Evolutionary conservation across 2,888 invertebrate species (phyloP), one percentile per base, ranked within the genome.

Genomic region (Muschampia plurimacula): DNA sequence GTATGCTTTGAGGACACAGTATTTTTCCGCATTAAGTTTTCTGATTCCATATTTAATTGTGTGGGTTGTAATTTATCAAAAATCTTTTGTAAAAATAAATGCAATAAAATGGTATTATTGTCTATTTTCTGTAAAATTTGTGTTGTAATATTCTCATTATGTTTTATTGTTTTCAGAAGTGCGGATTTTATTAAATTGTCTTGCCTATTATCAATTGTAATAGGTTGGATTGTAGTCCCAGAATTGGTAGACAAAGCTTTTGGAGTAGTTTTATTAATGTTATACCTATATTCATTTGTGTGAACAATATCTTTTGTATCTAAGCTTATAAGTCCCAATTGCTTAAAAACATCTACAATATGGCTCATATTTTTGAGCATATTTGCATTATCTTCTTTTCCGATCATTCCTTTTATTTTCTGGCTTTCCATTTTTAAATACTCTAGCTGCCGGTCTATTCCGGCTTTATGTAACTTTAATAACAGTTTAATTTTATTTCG

Each of bases 121-220:
- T 91, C 88, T 0, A 93, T 88, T 76, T 89, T 90, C n/a, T 81
- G 83, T 22, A 93, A 74, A 15, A 93, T 89, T 75, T 86, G 84
- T 22, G 84, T 84, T 0, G 91, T 91, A 9, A 89, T 66, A 28
- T 86, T 86, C 2, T 88, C 88, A n/a, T 89, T 89, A 68, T 81
- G 80, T 69, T 87, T 82, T 10, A 90, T 86, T 0, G 83, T 82
- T 0, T 77, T 78, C 2, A 87, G 73, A 2, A 88, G 77, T 73
- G 82, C 82, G 0, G 69, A 74, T 74, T 81, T 81, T 4, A 77
- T 76, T 3, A 69, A 59, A 8, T 80, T 74, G 60, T 71, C 77
- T 4, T 76, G 28, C 36, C 64, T 74, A 2, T 76, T 79, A 67
- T 66, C 73, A 67, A 69, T 46, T 9, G 39, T 52, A 28, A 36